Conservation (phyloP, 2,888 invertebrate genomes). For the Brassicogethes aeneus region DNA sequence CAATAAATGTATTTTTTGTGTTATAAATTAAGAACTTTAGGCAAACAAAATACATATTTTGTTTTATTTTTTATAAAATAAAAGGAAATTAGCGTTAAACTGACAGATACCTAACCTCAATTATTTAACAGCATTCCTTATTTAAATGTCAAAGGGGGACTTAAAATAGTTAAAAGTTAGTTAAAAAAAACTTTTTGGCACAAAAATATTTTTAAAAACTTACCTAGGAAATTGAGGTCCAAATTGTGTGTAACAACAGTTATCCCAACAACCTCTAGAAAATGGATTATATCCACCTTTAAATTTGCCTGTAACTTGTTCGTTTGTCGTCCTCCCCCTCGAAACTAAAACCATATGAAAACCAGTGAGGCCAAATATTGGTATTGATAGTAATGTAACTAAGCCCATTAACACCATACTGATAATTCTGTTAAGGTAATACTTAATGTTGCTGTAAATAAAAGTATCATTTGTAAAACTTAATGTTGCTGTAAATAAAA, state of each 20-base stretch:
- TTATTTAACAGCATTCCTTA: no score
- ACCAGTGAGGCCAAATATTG: slow-evolving; percentile 94
- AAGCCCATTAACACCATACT: slow-evolving; percentile 89
- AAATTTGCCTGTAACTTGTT: slow-evolving; percentile 99
- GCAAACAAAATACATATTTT: no score
- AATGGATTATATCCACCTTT: slow-evolving; percentile 98
- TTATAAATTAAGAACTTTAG: no score
- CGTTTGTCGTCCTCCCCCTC: slow-evolving; percentile 95
- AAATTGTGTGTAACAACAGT: slow-evolving; percentile 92
- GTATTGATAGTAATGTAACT: slow-evolving; percentile 85
- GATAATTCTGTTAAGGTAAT: slow-evolving; percentile 31
- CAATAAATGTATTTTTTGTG: no score
- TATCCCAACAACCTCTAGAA: slow-evolving; percentile 89
- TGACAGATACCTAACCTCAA: no score
- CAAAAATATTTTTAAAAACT: slow-evolving; percentile 24
- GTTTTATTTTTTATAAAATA: no score
- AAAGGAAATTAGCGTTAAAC: no score
- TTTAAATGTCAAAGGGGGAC: no score
- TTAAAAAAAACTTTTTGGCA: no score
- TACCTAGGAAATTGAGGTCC: slow-evolving; percentile 97
- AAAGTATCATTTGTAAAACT: slow-evolving; percentile 2
- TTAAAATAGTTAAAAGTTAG: no score
- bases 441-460: slow-evolving; percentile 1
- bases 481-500: slow-evolving; percentile 3
- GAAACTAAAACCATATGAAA: slow-evolving; percentile 97